Evolutionary conservation across 2,888 invertebrate species (phyloP), one percentile per base, ranked within the genome.

Genomic region (Drosophila atripex): DNA sequence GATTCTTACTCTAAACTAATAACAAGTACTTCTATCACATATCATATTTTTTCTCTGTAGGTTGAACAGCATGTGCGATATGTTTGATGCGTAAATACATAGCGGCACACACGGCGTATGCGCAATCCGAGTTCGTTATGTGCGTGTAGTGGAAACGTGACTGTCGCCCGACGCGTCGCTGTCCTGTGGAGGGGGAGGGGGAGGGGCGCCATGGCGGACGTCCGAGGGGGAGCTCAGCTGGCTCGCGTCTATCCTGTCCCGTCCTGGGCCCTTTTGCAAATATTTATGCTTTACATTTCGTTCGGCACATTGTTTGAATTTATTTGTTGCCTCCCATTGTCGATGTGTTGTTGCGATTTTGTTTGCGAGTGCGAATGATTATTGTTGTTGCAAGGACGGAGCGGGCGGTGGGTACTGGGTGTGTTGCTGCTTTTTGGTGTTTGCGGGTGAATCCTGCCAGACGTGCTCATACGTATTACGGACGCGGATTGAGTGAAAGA

Each of bases 251-350:
- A 43, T 46, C 43, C 54, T 55, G 38, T 30, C 39, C 47, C 49
- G 28, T 59, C 54, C 55, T 78, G 76, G 79, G 66, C 86, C 78
- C 85, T 86, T 84, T 82, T 55, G 86, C 84, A 84, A 84, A 84
- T 87, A 85, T 85, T 87, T 83, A 86, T 85, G 84, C 83, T 87
- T 84, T 73, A 87, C 85, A 82, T 87, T 87, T 82, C 78, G 75
- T 78, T 84, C 86, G 82, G 86, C 83, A 84, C 86, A 84, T 87
- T 84, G 84, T 84, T 87, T 84, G 86, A 85, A 84, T 84, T 84
- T 84, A 87, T 84, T 84, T 84, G 84, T 54, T 53, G 60, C 65
- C 61, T 75, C 75, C 80, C 77, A 75, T 83, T 83, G 80, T 82
- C 84, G 73, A 72, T 74, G 77, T 47, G 51, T 59, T 68, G 60